These are phyloP conservation scores for Drosophila tripunctata DNA, from an alignment of 2,888 invertebrate species.

Conservation along the genomic window DNA sequence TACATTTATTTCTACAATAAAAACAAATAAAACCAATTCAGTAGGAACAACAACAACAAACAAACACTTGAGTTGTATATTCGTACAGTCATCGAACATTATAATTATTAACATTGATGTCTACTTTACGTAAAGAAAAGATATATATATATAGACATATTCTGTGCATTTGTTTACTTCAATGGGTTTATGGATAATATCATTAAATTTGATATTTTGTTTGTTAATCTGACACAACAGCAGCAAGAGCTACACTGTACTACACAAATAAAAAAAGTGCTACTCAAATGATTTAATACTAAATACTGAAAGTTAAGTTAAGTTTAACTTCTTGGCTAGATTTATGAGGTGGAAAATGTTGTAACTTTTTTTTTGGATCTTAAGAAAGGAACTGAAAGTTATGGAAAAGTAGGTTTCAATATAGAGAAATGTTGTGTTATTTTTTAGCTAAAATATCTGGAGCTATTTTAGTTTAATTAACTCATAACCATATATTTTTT, in stretches of 20 bases:
- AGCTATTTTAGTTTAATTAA: no score
- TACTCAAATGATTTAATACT: no score
- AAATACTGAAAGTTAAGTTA: no score
- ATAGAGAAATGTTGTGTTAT: no score
- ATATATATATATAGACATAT: not conserved
- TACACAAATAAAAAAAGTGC: not conserved
- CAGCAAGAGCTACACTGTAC: not conserved
- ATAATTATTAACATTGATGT: not conserved
- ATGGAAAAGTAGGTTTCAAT: no score
- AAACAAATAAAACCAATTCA: conserved; percentile 9
- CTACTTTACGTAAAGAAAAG: not conserved
- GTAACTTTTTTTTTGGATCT: no score
- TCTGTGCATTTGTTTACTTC: conserved; percentile 13
- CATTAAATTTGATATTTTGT: conserved; percentile 43
- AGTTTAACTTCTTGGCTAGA: no score
- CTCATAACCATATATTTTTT: no score
- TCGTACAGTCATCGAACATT: conserved; percentile 29
- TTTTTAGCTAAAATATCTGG: no score
- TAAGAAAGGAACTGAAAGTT: no score
- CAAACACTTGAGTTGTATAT: conserved; percentile 25
- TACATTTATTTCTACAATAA: not conserved
- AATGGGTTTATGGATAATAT: conserved; percentile 36
- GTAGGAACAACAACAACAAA: conserved; percentile 7
- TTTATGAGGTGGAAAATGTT: no score
- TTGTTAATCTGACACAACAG: conserved; percentile 9